These are phyloP conservation scores for Arenaria interpres DNA, from an alignment of 2,113 vertebrate species.

Conservation along the genomic window DNA sequence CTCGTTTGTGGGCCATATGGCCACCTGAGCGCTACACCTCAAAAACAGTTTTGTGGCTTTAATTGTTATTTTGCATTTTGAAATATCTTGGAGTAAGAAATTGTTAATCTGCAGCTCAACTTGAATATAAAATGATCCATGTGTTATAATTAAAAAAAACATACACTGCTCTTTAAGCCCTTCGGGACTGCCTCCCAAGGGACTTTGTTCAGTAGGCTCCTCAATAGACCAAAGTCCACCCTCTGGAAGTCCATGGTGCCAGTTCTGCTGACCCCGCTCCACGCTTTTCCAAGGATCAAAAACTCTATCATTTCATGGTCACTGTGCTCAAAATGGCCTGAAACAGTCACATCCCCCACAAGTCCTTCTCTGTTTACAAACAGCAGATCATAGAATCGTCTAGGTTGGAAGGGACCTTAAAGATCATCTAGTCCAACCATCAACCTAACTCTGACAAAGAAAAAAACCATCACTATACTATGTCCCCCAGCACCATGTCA, in stretches of 20 bases:
- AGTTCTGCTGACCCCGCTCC: neutral
- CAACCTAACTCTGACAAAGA: too few relatives aligned
- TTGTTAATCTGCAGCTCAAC: neutral
- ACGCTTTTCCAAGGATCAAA: too few relatives aligned
- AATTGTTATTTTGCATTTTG: neutral
- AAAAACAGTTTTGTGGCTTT: neutral
- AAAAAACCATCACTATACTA: too few relatives aligned
- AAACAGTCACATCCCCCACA: too few relatives aligned
- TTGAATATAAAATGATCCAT: neutral
- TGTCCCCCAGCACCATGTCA: too few relatives aligned
- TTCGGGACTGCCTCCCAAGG: neutral
- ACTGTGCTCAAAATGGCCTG: too few relatives aligned
- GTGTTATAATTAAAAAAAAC: neutral
- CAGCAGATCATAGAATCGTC: too few relatives aligned
- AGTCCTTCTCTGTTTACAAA: too few relatives aligned
- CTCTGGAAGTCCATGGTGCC: neutral
- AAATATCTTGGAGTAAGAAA: neutral
- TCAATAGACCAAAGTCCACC: neutral
- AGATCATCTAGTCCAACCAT: too few relatives aligned
- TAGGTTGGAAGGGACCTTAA: too few relatives aligned
- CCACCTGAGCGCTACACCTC: neutral
- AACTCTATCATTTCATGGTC: too few relatives aligned
- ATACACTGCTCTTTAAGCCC: neutral
- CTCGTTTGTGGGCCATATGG: neutral
- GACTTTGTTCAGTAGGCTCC: neutral